A percentile compares a stretch with the other conserved stretches of the same genome.
These are phyloP conservation scores for Penaeus vannamei DNA, from an alignment of 1,140 invertebrate species.

Conservation along the genomic window DNA sequence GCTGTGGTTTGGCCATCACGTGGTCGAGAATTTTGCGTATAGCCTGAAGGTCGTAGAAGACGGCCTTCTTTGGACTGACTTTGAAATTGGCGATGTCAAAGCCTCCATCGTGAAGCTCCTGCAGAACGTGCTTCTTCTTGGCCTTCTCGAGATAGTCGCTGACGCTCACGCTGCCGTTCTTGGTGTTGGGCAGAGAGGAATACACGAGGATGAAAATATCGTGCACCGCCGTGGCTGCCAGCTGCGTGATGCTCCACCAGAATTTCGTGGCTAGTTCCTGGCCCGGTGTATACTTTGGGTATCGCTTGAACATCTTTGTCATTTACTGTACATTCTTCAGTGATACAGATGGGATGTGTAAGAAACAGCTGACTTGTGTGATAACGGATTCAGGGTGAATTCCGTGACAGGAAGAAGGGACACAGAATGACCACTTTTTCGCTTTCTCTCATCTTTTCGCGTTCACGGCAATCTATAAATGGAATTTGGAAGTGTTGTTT, in stretches of 20 bases:
- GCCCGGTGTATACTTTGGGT: neutral
- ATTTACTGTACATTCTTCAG: too few species aligned
- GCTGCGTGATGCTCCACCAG: constrained; percentile 24
- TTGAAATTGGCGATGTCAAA: neutral
- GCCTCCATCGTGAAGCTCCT: neutral
- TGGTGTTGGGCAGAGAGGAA: neutral
- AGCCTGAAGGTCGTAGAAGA: neutral
- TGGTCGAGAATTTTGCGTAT: constrained; percentile 9
- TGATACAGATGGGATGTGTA: too few species aligned
- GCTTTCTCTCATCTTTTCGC: too few species aligned
- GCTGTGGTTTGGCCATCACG: neutral
- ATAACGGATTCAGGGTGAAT: too few species aligned
- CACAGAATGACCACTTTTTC: too few species aligned
- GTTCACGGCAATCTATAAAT: too few species aligned
- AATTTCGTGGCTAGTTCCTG: neutral
- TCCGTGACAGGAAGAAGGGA: too few species aligned
- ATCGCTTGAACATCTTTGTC: neutral
- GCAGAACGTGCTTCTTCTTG: neutral
- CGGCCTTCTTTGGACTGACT: neutral
- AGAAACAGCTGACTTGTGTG: too few species aligned
- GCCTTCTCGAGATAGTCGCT: neutral
- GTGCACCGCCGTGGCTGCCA: neutral
- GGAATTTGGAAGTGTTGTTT: too few species aligned
- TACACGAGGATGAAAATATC: neutral
- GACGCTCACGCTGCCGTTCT: neutral